Evolutionary conservation across 1,140 invertebrate species (phyloP).

Genomic region (Gryllus bimaculatus): DNA sequence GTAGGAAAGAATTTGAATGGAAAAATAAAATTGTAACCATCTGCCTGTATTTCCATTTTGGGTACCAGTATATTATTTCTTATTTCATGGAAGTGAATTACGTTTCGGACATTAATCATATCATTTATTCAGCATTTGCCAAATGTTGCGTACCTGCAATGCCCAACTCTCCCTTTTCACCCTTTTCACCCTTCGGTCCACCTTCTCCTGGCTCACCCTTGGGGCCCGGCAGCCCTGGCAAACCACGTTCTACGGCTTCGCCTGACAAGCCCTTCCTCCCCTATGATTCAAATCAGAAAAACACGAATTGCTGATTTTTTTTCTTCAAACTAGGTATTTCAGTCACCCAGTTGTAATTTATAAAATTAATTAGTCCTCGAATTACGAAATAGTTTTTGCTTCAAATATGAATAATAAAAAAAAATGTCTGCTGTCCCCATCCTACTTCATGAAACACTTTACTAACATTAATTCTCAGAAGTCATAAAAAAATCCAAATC

Average conservation of each 20-base stretch:
- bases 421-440: too few relatives aligned
- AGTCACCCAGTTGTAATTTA: constrained; percentile 7
- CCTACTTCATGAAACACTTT: too few relatives aligned
- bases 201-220: constrained; percentile 41
- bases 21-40: neutral
- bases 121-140: neutral
- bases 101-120: neutral
- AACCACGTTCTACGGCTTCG: constrained; percentile 36
- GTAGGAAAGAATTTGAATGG: too few relatives aligned
- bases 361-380: too few relatives aligned
- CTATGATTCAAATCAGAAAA: constrained; percentile 30
- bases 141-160: constrained; percentile 32
- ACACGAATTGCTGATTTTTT: neutral
- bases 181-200: constrained; percentile 37
- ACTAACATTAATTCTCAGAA: too few relatives aligned
- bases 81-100: constrained; percentile 18
- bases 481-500: too few relatives aligned
- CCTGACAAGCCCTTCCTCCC: constrained; percentile 39
- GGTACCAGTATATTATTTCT: neutral
- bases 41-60: neutral
- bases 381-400: too few relatives aligned
- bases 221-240: constrained; percentile 37
- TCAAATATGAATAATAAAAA: too few relatives aligned
- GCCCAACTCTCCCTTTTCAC: constrained; percentile 36
- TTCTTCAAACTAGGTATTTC: constrained; percentile 1